Evolutionary conservation across 2,888 invertebrate species (phyloP).

Genomic region (Thysanoteuthis rhombus): DNA sequence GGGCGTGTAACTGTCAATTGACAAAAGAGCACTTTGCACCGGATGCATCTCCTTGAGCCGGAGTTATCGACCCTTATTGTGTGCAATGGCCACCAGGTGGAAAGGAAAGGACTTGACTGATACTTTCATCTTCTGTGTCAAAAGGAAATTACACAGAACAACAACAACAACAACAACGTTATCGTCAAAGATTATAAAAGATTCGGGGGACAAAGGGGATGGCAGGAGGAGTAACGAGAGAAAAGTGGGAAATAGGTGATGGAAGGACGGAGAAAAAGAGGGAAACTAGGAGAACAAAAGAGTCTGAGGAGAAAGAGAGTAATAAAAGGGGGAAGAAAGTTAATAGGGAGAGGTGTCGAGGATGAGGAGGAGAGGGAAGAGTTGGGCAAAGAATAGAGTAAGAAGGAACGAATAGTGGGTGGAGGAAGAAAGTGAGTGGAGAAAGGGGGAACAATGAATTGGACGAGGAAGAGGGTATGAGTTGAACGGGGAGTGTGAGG

Average conservation of each 20-base stretch:
- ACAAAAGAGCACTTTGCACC: background rate
- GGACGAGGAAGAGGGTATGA: too few relatives aligned
- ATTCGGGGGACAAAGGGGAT: background rate
- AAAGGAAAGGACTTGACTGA: background rate
- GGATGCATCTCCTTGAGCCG: background rate
- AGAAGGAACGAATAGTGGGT: too few relatives aligned
- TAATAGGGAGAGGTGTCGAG: too few relatives aligned
- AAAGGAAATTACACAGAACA: background rate
- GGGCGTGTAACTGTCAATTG: background rate
- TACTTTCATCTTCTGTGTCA: background rate
- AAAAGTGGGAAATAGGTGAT: background rate
- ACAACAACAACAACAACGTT: too few relatives aligned
- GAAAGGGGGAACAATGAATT: too few relatives aligned
- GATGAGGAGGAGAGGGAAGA: too few relatives aligned
- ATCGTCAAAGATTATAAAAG: background rate
- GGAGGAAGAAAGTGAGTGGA: too few relatives aligned
- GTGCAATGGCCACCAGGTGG: background rate
- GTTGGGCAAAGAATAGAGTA: too few relatives aligned
- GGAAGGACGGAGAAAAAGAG: background rate
- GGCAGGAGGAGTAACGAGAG: background rate
- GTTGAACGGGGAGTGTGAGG: too few relatives aligned
- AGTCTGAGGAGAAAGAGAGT: too few relatives aligned
- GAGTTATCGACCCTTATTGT: slow-evolving; percentile 12
- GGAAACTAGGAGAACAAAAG: too few relatives aligned
- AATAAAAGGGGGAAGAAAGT: background rate